These are phyloP conservation scores for Liolophura sinensis DNA, from an alignment of 1,140 invertebrate genomes.

Conservation along the genomic window DNA sequence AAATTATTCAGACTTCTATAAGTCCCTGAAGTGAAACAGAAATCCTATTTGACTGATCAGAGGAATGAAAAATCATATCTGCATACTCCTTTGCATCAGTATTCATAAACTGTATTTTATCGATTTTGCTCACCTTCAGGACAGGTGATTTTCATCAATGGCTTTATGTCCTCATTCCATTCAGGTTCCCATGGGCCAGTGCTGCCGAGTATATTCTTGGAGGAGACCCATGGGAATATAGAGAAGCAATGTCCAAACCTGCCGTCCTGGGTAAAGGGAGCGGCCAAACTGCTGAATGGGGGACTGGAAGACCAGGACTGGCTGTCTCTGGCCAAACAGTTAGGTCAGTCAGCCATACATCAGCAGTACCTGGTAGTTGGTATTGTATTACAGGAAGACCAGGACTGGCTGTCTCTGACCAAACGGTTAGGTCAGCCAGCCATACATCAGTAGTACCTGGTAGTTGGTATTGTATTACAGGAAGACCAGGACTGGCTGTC, in stretches of 20 bases:
- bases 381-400: neutral
- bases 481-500: no score
- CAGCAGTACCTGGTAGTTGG: neutral
- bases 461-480: no score
- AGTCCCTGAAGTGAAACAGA: no score
- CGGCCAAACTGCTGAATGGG: constrained; percentile 57
- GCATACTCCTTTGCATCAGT: no score
- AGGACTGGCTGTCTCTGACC: neutral
- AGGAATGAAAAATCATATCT: no score
- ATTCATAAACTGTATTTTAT: no score
- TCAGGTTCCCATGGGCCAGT: constrained; percentile 45
- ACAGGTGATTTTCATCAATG: neutral
- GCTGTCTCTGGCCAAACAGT: constrained; percentile 53
- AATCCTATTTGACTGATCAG: no score
- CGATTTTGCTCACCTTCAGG: no score
- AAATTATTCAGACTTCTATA: no score
- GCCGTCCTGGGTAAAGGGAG: constrained; percentile 56
- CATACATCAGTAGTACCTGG: no score
- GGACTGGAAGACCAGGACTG: constrained; percentile 56
- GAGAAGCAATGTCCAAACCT: constrained; percentile 41
- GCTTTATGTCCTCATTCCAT: neutral
- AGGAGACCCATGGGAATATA: constrained; percentile 38
- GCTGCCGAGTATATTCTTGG: constrained; percentile 29
- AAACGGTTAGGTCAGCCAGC: no score
- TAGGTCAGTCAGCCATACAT: constrained; percentile 38